Evolutionary conservation across 2,113 vertebrate genomes (phyloP), one percentile per base, ranked within the genome.

Genomic region (Canis aureus): DNA sequence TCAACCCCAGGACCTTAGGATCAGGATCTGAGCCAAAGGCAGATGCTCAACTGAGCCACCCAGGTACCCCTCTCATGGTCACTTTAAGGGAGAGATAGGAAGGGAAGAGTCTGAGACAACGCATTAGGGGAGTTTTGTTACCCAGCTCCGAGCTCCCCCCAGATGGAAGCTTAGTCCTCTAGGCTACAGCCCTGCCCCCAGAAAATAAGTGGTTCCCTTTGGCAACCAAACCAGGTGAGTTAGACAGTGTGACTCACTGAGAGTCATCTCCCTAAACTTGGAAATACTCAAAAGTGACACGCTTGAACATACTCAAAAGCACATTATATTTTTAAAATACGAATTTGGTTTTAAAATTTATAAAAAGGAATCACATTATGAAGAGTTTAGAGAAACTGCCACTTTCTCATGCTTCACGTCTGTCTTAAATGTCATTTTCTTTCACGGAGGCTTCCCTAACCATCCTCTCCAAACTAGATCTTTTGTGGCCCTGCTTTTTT

Each of bases 331-430:
- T 81, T 90, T 23, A 29, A 85, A 71, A 49, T 80, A 51, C 35
- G 74, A 59, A 88, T 80, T 94, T 64, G 51, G 43, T 73, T 97
- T 89, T 53, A 29, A 17, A 92, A 86, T n/a, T n/a, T 76, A 5
- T 25, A 29, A 4, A n/a, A 92, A 59, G 60, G 66, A 38, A 64
- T 57, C 23, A 80, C 27, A 35, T 25, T 25, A 49, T 57, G 49
- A 19, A 80, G 79, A 53, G 51, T 79, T 79, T 35, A 10, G n/a
- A 93, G n/a, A 78, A 87, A 15, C 6, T 74, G 51, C 29, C 38
- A 49, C 69, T 53, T 81, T 89, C 51, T 89, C 53, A 60, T 62
- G 59, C 29, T 81, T 78, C 13, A 2, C 25, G 53, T 73, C 60
- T 76, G 32, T 86, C 78, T 96, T 71, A 74, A 76, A 94, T 67